phyloP scores from a whole-genome alignment of 2,888 invertebrate species.

The Spialia ferax region DNA sequence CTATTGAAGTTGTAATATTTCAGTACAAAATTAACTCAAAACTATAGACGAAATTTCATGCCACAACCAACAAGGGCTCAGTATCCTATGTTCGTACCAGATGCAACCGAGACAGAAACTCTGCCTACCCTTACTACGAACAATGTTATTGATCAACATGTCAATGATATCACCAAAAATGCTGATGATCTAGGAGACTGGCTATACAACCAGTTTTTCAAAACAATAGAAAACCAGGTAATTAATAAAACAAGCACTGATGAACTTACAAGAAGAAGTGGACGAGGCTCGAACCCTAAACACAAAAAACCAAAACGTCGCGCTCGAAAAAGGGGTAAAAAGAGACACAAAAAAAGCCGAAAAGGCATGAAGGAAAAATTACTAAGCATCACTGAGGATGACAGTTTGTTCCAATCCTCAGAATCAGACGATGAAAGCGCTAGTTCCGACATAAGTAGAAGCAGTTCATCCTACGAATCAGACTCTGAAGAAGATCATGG shows the following conservation, averaged over 20 bases:
- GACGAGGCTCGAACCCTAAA: slow-evolving; percentile 43
- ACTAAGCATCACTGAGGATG: slow-evolving; percentile 71
- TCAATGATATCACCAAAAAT: slow-evolving; percentile 65
- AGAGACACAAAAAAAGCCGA: slow-evolving; percentile 51
- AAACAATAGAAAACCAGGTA: slow-evolving; percentile 77
- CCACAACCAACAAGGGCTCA: slow-evolving; percentile 55
- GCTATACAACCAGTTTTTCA: slow-evolving; percentile 80
- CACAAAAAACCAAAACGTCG: slow-evolving; percentile 36
- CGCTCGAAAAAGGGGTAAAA: slow-evolving; percentile 52
- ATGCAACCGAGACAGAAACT: slow-evolving; percentile 44
- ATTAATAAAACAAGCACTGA: slow-evolving; percentile 66
- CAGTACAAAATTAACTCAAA: slow-evolving; percentile 66
- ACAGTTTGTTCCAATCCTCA: slow-evolving; percentile 69
- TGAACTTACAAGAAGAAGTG: slow-evolving; percentile 63
- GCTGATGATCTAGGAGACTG: slow-evolving; percentile 76
- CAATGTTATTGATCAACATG: slow-evolving; percentile 55
- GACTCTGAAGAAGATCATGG: slow-evolving; percentile 59
- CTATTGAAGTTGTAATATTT: slow-evolving; percentile 46
- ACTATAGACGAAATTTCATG: slow-evolving; percentile 55
- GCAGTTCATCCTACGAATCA: slow-evolving; percentile 45
- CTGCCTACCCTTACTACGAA: slow-evolving; percentile 51
- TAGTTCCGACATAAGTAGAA: slow-evolving; percentile 41
- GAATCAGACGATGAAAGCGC: slow-evolving; percentile 51
- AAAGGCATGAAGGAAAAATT: slow-evolving; percentile 62
- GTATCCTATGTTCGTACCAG: slow-evolving; percentile 35